Percentiles rank a stretch among this genome's conserved stretches.
These are phyloP conservation scores for Protobothrops flavoviridis DNA, from an alignment of 2,113 vertebrate genomes.

Conservation along the genomic window DNA sequence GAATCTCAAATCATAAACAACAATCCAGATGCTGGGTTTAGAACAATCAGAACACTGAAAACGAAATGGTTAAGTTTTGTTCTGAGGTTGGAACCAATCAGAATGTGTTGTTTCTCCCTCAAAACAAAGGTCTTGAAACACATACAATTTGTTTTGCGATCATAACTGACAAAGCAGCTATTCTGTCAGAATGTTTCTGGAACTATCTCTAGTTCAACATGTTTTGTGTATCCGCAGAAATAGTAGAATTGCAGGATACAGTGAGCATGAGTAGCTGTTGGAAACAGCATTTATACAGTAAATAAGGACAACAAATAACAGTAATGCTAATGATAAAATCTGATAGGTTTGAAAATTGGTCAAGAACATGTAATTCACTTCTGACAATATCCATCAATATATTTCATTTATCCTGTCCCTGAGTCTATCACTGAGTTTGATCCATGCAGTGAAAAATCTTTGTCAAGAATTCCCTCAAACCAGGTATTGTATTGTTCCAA, in stretches of 20 bases:
- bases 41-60: too few species aligned
- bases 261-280: not conserved
- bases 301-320: not conserved
- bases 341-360: not conserved
- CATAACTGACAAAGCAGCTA: too few species aligned
- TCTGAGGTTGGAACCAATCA: too few species aligned
- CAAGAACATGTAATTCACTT: not conserved
- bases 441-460: not conserved
- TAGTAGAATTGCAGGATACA: not conserved
- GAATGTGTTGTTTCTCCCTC: too few species aligned
- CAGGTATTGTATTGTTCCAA: not conserved
- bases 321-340: not conserved
- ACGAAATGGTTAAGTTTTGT: too few species aligned
- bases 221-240: not conserved
- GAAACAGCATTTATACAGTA: not conserved
- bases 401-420: not conserved
- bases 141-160: too few species aligned
- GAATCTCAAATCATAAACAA: too few species aligned
- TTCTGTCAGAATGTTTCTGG: too few species aligned
- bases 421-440: not conserved
- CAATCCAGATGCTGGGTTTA: too few species aligned
- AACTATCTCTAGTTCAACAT: not conserved
- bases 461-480: not conserved
- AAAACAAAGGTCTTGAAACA: too few species aligned
- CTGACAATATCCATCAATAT: not conserved